Evolutionary conservation across 2,797 vertebrate species (phyloP).

Genomic region (Acipenser oxyrinchus): DNA sequence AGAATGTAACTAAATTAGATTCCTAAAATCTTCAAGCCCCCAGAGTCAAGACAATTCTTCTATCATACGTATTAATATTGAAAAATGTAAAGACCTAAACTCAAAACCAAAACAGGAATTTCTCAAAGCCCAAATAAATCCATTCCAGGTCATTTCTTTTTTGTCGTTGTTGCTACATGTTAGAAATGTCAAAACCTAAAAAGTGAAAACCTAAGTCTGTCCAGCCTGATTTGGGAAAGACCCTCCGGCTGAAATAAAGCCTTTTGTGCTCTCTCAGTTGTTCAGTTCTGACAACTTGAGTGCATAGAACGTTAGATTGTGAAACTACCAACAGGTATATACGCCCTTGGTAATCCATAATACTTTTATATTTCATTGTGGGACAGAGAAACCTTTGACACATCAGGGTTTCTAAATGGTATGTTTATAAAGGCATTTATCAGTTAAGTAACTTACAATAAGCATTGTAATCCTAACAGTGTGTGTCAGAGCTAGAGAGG

Average conservation of each 20-base stretch:
- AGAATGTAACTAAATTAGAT: background rate
- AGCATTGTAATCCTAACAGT: conserved; percentile 1
- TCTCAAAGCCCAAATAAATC: too few relatives aligned
- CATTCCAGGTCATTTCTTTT: too few relatives aligned
- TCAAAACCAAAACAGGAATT: too few relatives aligned
- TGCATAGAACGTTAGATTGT: background rate
- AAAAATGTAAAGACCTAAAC: too few relatives aligned
- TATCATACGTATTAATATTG: too few relatives aligned
- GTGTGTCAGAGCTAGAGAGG: background rate
- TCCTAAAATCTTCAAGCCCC: too few relatives aligned
- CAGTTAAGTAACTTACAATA: conserved; percentile 1
- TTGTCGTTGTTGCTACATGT: background rate
- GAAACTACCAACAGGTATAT: conserved; percentile 1
- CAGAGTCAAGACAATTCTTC: too few relatives aligned
- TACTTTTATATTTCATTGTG: background rate
- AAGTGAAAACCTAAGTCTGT: background rate
- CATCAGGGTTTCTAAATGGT: background rate
- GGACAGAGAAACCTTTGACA: background rate
- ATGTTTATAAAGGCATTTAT: background rate
- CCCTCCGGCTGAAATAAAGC: background rate
- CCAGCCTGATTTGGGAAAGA: background rate
- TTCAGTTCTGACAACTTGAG: conserved; percentile 2
- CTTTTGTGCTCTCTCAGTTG: background rate
- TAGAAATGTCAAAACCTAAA: background rate
- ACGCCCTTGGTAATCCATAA: background rate